These are phyloP conservation scores for Platysteira castanea DNA, from an alignment of 2,113 vertebrate species.

Conservation along the genomic window DNA sequence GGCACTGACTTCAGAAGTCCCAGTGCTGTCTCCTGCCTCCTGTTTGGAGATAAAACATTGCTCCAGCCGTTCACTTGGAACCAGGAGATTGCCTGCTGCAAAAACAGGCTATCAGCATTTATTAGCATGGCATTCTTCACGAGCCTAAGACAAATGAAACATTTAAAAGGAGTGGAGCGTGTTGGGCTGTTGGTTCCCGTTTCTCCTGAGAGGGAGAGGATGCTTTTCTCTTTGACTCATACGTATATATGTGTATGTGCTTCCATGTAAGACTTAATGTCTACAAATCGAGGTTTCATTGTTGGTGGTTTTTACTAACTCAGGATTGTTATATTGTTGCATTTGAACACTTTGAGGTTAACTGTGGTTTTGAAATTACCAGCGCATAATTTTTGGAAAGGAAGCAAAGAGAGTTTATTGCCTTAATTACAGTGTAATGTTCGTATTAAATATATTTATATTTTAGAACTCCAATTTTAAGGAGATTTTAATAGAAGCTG, in stretches of 20 bases:
- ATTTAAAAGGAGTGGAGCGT: background rate
- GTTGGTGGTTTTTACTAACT: background rate
- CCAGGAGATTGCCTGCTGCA: slow-evolving; percentile 26
- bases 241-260: accelerated
- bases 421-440: slow-evolving; percentile 37
- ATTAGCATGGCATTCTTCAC: background rate
- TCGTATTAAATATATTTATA: slow-evolving; percentile 53
- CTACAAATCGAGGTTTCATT: background rate
- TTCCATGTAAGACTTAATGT: background rate
- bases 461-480: slow-evolving; percentile 39
- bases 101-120: slow-evolving; percentile 7
- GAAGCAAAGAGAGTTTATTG: background rate
- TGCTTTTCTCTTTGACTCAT: background rate
- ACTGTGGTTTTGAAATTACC: background rate
- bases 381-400: background rate
- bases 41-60: background rate
- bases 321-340: background rate
- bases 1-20: background rate
- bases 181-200: accelerated
- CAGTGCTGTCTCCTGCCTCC: background rate
- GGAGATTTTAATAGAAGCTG: slow-evolving; percentile 51
- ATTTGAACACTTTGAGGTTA: background rate
- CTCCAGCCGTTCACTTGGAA: background rate
- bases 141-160: slow-evolving; percentile 15
- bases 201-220: background rate